Evolutionary conservation across 2,113 vertebrate species (phyloP).

Genomic region (Scomber colias): DNA sequence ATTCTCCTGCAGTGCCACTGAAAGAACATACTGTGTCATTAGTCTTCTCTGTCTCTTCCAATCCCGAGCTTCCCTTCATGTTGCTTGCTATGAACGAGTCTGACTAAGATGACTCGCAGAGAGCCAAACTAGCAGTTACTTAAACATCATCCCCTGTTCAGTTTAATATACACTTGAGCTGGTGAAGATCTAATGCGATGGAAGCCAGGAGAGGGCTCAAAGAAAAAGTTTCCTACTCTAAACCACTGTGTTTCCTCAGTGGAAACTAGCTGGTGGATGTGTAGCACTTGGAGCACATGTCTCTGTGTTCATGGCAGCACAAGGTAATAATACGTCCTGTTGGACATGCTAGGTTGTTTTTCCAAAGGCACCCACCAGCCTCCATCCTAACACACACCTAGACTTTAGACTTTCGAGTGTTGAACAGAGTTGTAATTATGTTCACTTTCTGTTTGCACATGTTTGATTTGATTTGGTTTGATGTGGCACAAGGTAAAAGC

Average conservation of each 20-base stretch:
- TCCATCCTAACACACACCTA: constrained; percentile 33
- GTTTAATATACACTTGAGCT: constrained; percentile 14
- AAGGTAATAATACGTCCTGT: constrained; percentile 50
- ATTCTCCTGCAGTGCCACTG: constrained; percentile 12
- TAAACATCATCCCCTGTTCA: constrained; percentile 12
- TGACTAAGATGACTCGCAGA: constrained; percentile 1
- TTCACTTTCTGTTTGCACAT: constrained; percentile 42
- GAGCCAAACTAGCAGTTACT: constrained; percentile 33
- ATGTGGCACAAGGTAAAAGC: constrained; percentile 36
- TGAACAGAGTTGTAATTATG: constrained; percentile 42
- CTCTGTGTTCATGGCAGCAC: constrained; percentile 49
- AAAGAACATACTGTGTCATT: constrained; percentile 30
- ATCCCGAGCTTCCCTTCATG: constrained; percentile 12
- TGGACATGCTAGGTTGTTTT: constrained; percentile 28
- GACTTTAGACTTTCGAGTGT: background rate
- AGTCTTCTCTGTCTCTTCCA: constrained; percentile 4
- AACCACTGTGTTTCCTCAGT: constrained; percentile 37
- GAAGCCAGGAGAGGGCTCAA: constrained; percentile 29
- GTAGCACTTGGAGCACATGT: constrained; percentile 29
- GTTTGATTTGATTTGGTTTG: constrained; percentile 59
- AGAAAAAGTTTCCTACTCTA: constrained; percentile 50
- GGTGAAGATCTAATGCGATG: constrained; percentile 34
- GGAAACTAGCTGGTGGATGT: constrained; percentile 46
- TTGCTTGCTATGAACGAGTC: constrained; percentile 23
- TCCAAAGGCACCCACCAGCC: constrained; percentile 7